A percentile compares a stretch with the other conserved stretches of the same genome.
phyloP scores from a whole-genome alignment of 2,888 invertebrate species.

The Eilema caniola region DNA sequence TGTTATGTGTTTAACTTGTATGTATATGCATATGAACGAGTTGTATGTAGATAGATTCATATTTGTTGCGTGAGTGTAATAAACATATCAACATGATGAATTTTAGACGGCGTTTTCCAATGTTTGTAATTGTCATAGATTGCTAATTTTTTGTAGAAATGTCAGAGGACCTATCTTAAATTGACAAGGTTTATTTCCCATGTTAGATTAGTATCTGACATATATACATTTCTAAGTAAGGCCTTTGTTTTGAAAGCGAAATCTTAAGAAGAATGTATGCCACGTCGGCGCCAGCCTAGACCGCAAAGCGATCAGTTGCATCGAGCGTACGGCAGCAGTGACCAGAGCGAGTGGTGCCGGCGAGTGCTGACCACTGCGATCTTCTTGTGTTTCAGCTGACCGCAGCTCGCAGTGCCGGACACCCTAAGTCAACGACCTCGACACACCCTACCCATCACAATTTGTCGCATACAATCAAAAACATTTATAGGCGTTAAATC shows the following conservation, averaged over 20 bases:
- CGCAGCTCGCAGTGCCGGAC: conserved; percentile 64
- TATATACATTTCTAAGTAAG: conserved; percentile 1
- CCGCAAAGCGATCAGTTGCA: conserved; percentile 52
- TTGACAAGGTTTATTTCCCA: background rate
- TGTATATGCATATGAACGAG: no score
- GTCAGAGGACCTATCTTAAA: background rate
- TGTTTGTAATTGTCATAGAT: no score
- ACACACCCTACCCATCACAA: conserved; percentile 70
- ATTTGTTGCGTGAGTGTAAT: no score
- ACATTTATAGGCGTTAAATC: conserved; percentile 79
- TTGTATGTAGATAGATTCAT: no score
- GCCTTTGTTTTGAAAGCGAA: background rate
- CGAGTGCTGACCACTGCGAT: conserved; percentile 65
- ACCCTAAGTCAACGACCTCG: conserved; percentile 75
- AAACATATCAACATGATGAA: no score
- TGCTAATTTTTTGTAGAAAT: no score
- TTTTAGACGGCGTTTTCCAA: no score
- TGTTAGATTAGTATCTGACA: background rate
- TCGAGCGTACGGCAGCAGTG: conserved; percentile 52
- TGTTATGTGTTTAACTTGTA: no score
- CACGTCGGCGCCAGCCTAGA: conserved; percentile 22
- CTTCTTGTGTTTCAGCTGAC: conserved; percentile 80
- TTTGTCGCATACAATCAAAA: conserved; percentile 73
- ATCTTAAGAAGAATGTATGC: conserved; percentile 6
- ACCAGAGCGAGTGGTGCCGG: conserved; percentile 49